Evolutionary conservation across 2,888 invertebrate species (phyloP), one percentile per base, ranked within the genome.

Genomic region (Nysson spinosus): DNA sequence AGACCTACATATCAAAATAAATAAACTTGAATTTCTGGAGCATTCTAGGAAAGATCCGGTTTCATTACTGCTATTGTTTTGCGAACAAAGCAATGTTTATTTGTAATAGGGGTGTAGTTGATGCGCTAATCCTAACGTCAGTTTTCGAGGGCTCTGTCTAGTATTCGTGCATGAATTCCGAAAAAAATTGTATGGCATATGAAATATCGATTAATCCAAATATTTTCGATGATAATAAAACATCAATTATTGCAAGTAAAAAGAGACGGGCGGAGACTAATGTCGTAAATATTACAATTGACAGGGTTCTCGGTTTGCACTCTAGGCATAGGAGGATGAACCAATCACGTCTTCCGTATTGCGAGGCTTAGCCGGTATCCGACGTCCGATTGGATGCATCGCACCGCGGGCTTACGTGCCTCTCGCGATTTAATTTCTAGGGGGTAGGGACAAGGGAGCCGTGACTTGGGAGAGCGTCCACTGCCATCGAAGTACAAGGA

Each of bases 401-500:
- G 64, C 62, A 57, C 74, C 77, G 82, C 79, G 79, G 76, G 80
- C 72, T 77, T 75, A 77, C 77, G 72, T 77, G 60, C 71, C 74
- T 73, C 66, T 75, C 69, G 71, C 73, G 56, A 76, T 80, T 80
- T 78, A 75, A 76, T 80, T 79, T 79, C 71, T 70, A 69, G 68
- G 72, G 67, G 70, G 72, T 54, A 75, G 67, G 70, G 72, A 66
- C 78, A 76, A 81, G 80, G 78, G 78, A 78, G 76, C 57, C 75
- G 74, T 79, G 75, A 73, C 69, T 71, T 56, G 71, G 77, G 81
- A 80, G 78, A 81, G 83, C 82, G 83, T 82, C 83, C 83, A 85
- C 85, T 85, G 85, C 83, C 85, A 83, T 79, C 80, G 78, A 77
- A 79, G 83, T 80, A 79, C 79, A 80, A 80, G 81, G 80, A 82